Percentiles rank a stretch among this genome's conserved stretches.
phyloP scores from a whole-genome alignment of 2,888 invertebrate genomes.

The Thymelicus lineola region DNA sequence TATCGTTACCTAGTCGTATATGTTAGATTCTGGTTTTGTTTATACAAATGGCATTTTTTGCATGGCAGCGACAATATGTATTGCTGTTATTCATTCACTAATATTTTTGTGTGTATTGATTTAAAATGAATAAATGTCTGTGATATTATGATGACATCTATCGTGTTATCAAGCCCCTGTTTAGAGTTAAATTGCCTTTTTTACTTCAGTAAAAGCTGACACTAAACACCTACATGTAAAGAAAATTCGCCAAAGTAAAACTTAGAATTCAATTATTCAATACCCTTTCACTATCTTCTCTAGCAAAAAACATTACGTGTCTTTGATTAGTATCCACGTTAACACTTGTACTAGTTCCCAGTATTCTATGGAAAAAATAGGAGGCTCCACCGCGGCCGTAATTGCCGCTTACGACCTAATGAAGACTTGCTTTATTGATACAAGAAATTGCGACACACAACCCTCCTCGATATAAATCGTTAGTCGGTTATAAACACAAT shows the following conservation, averaged over 20 bases:
- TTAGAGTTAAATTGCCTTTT: too few relatives aligned
- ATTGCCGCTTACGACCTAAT: slow-evolving; percentile 64
- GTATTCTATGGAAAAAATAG: slow-evolving; percentile 57
- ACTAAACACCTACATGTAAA: background rate
- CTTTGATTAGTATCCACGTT: slow-evolving; percentile 66
- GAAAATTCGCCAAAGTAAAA: background rate
- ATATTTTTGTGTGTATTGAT: too few relatives aligned
- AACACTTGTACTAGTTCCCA: slow-evolving; percentile 76
- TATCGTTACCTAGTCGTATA: too few relatives aligned
- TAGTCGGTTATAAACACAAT: slow-evolving; percentile 67
- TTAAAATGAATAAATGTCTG: too few relatives aligned
- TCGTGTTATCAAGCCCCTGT: too few relatives aligned
- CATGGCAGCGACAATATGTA: too few relatives aligned
- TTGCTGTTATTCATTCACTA: too few relatives aligned
- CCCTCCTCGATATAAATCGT: slow-evolving; percentile 55
- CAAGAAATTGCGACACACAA: slow-evolving; percentile 72
- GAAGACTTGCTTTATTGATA: slow-evolving; percentile 72
- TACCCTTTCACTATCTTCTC: background rate
- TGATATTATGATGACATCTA: too few relatives aligned
- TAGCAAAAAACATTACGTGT: background rate
- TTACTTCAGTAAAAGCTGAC: too few relatives aligned
- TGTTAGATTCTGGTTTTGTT: too few relatives aligned
- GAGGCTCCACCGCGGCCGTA: slow-evolving; percentile 55
- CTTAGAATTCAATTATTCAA: background rate
- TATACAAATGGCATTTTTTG: too few relatives aligned